Evolutionary conservation across 2,888 invertebrate species (phyloP), one percentile per base, ranked within the genome.

Genomic region (Temnothorax unifasciatus): DNA sequence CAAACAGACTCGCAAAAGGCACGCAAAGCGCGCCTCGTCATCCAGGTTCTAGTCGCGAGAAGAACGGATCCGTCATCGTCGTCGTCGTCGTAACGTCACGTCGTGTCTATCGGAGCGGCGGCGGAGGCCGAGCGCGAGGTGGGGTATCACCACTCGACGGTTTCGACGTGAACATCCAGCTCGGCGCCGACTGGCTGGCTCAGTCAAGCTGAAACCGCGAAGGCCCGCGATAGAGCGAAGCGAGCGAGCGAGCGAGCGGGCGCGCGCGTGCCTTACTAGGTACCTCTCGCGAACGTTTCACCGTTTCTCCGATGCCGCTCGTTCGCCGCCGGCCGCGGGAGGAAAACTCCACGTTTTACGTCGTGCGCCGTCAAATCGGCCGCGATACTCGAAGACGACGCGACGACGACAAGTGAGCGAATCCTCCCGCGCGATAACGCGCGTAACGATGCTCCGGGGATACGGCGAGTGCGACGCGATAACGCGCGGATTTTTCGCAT

Each of bases 201-300:
- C 93, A 93, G 93, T 94, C 93, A 93, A 93, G 92, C 92, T 92
- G 92, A 93, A 93, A 93, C 93, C 93, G 93, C 93, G 91, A 91
- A 87, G 88, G 84, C 84, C 50, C 85, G 89, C 87, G 89, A 88
- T 68, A 81, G 63, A 66, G 52, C 71, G 71, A 66, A 25, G 74
- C 64, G 64, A 64, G 11, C 41, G 47, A 47, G 63, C 63, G 63
- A 59, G 34, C 54, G 75, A 54, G 64, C 64, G 75, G 6, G 38
- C 54, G 77, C 54, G 11, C 71, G 85, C 57, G 86, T 61, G 77
- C 50, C 68, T 83, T 77, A 68, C 63, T 34, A 29, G 29, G 59
- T 74, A 9, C 71, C 54, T 38, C 79, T 79, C 44, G 38, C 54
- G 57, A 59, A 6, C n/a, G 59, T 71, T 71, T 81, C 71, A 50